Base-by-base conservation (phyloP, 1,140 invertebrate species). In the Drosophila simulans region DNA sequence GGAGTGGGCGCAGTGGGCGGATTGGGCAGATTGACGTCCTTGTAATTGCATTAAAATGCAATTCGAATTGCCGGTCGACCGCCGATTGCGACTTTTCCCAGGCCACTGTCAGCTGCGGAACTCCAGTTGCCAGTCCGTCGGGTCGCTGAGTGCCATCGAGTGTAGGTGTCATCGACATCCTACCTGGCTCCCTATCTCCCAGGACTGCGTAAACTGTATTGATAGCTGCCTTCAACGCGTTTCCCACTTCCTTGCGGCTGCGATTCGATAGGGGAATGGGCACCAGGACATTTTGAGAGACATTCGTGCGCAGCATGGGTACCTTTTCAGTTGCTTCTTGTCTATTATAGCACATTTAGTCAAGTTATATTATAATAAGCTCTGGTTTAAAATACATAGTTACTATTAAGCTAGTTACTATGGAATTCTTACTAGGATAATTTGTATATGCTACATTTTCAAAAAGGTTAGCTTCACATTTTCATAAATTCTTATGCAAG, bases 11-110 rank as follows among this genome's bases (percentile, higher is more conserved):
- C 0, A 37, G 3, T 13, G 11, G 13, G 12, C 11, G 11, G 13
- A 39, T 7, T 46, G 46, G 46, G 46, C 12, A 22, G 57, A 58
- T 62, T 82, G 82, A 80, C 54, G 57, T 70, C 52, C 43, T 74
- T 88, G 84, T 89, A 91, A 91, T 91, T 91, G 90, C 90, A 91
- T 91, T 91, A 91, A 91, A 91, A 91, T 91, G 90, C 90, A 91
- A 91, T 91, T 91, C 46, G 65, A 85, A 70, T 88, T 78, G 71
- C 72, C 48, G 45, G 10, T 80, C 62, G 71, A 77, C 74, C 55
- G 49, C 48, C 74, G 64, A 55, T 54, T 76, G 27, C n/a, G 51
- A 77, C 63, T 70, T 75, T 77, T 77, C 73, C 73, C 73, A 77
- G 72, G 59, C 70, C 64, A 62, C 58, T 68, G 35, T 43, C 58